Conservation (phyloP, 2,113 vertebrate species). For the Coregonus clupeaformis region DNA sequence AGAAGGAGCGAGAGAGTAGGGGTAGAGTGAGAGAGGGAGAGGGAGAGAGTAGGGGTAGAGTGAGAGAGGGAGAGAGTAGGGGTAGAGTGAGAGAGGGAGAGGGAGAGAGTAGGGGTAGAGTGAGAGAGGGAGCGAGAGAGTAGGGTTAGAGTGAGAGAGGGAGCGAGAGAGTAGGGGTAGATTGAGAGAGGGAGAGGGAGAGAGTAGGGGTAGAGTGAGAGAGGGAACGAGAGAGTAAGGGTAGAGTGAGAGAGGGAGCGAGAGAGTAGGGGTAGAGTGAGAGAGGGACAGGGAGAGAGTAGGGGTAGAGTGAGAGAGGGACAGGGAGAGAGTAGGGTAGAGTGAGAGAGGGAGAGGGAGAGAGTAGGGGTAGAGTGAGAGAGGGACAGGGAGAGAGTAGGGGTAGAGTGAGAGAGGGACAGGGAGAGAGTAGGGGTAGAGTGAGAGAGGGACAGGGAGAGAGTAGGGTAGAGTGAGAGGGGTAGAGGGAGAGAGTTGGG, state of each 20-base stretch:
- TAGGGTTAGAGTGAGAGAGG: background rate
- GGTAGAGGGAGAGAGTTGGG: constrained; percentile 22
- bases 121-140: constrained; percentile 24
- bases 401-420: constrained; percentile 21
- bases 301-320: no score
- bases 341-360: background rate
- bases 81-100: no score
- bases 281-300: background rate
- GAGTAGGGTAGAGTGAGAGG: constrained; percentile 24
- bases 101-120: constrained; percentile 18
- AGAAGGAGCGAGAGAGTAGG: constrained; percentile 29
- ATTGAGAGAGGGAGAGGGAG: background rate
- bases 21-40: constrained; percentile 19
- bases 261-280: constrained; percentile 27
- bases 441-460: constrained; percentile 25
- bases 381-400: constrained; percentile 35
- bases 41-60: constrained; percentile 1
- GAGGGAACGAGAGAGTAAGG: constrained; percentile 9
- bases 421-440: constrained; percentile 20
- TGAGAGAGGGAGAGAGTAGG: constrained; percentile 4
- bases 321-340: no score
- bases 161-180: constrained; percentile 27
- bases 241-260: constrained; percentile 17
- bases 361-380: constrained; percentile 15
- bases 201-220: constrained; percentile 24